phyloP scores from a whole-genome alignment of 2,888 invertebrate species.

The Stenotaenia linearis region DNA sequence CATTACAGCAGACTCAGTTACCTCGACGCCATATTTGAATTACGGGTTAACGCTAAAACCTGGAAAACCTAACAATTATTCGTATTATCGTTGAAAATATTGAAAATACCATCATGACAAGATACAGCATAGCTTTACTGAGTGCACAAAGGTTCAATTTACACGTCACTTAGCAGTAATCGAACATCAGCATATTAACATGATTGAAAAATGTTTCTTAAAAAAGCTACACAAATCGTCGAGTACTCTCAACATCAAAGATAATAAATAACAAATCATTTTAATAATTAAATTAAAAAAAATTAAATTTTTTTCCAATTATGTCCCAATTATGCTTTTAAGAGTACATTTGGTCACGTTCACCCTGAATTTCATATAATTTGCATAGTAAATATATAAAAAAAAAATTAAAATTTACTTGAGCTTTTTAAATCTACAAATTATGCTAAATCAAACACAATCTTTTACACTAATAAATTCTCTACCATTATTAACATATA shows the following conservation, averaged over 20 bases:
- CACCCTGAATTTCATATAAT: background rate
- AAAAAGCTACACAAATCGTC: constrained; percentile 2
- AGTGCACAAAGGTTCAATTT: background rate
- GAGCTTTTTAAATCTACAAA: background rate
- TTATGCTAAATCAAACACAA: background rate
- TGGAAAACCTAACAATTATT: background rate
- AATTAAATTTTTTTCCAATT: background rate
- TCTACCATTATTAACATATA: background rate
- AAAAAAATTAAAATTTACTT: background rate
- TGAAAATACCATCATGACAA: background rate
- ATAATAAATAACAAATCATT: background rate
- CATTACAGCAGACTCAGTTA: background rate
- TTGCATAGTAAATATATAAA: background rate
- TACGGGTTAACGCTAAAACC: too few species aligned
- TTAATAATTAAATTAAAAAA: background rate
- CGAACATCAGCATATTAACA: background rate
- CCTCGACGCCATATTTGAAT: background rate
- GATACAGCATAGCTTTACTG: constrained; percentile 1
- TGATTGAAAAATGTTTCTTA: background rate
- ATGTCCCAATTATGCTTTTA: background rate
- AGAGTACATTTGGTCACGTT: background rate
- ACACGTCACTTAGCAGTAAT: background rate
- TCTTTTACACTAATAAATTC: background rate
- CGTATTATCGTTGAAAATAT: too few species aligned
- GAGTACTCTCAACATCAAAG: too few species aligned